Conservation (phyloP, 2,888 invertebrate genomes). For the Lochmaea crataegi region DNA sequence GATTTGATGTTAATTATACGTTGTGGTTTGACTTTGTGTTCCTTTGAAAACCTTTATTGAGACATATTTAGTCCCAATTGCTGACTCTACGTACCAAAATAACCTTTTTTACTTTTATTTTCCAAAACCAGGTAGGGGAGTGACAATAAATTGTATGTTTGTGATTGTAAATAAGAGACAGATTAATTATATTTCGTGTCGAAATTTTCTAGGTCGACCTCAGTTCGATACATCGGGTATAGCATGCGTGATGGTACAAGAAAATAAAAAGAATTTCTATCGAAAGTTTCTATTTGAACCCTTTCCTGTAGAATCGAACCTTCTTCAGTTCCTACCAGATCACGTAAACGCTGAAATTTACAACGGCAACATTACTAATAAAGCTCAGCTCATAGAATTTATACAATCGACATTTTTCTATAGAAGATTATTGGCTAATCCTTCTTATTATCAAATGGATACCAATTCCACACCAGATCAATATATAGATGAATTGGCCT, state of each 20-base stretch:
- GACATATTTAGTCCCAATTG: no score
- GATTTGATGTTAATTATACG: no score
- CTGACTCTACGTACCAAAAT: no score
- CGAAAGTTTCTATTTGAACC: constrained; percentile 99
- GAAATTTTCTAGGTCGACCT: constrained; percentile 78
- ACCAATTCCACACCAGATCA: constrained; percentile 54
- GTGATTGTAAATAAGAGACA: neutral
- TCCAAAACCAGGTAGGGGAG: no score
- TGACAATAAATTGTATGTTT: neutral
- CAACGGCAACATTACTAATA: constrained; percentile 93
- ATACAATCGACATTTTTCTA: constrained; percentile 99
- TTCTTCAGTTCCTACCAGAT: constrained; percentile 91
- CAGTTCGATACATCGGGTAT: constrained; percentile 95
- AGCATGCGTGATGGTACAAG: constrained; percentile 91
- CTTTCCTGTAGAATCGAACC: constrained; percentile 97
- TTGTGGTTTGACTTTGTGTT: no score
- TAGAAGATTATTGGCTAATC: constrained; percentile 90
- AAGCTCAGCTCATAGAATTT: constrained; percentile 95
- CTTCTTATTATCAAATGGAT: constrained; percentile 87
- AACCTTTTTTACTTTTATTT: no score
- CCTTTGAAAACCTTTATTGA: no score
- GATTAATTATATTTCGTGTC: neutral
- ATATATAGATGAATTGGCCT: constrained; percentile 85
- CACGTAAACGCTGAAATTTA: constrained; percentile 98
- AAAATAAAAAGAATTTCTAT: constrained; percentile 98